Percentiles rank a stretch among this genome's conserved stretches.
These are phyloP conservation scores for Periplaneta americana DNA, from an alignment of 1,140 invertebrate genomes.

Conservation along the genomic window DNA sequence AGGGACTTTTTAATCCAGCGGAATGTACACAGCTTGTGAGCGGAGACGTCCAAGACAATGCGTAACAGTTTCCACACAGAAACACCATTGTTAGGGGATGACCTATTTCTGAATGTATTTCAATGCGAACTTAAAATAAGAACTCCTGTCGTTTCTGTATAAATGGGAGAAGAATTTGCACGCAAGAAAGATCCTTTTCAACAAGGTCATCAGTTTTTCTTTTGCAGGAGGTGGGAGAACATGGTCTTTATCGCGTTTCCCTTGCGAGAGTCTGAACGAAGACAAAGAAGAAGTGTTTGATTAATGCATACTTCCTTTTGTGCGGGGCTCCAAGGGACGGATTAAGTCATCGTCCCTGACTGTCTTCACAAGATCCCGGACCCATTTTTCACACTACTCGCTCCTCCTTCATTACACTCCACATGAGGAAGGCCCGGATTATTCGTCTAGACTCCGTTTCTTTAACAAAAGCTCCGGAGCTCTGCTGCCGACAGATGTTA, in stretches of 20 bases:
- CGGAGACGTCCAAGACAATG: background rate
- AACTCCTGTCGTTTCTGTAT: background rate
- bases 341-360: slow-evolving; percentile 1
- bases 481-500: too few relatives aligned
- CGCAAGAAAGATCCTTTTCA: background rate
- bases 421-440: too few relatives aligned
- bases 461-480: too few relatives aligned
- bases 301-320: background rate
- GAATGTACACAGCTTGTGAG: background rate
- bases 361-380: background rate
- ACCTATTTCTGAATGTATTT: background rate
- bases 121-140: too few relatives aligned
- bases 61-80: background rate
- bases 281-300: slow-evolving; percentile 6
- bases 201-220: background rate
- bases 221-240: background rate
- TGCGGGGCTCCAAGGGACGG: slow-evolving; percentile 1
- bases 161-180: background rate
- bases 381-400: slow-evolving; percentile 2
- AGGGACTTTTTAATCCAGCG: background rate
- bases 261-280: background rate
- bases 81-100: background rate
- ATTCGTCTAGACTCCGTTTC: too few relatives aligned
- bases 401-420: background rate
- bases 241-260: background rate